Conservation (phyloP, 1,140 invertebrate species). For the Zelostemma sp. region DNA sequence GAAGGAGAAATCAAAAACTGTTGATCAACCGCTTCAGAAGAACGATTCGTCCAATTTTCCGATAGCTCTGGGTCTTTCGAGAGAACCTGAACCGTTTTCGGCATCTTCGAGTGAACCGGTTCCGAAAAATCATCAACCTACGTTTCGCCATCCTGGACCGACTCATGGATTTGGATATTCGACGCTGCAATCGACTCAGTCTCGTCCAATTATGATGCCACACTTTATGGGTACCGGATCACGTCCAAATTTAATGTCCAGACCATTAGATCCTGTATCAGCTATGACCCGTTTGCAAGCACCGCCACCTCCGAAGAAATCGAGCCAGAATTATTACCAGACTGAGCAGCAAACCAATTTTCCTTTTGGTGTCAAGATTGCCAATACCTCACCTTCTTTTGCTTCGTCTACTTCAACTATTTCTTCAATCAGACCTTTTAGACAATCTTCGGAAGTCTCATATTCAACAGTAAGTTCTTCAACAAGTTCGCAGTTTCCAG, state of each 20-base stretch:
- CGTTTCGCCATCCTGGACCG: not conserved
- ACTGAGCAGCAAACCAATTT: slow-evolving; percentile 10
- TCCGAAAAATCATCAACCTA: not conserved
- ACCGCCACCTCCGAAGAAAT: slow-evolving; percentile 2
- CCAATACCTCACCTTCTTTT: slow-evolving; percentile 7
- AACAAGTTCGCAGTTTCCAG: not conserved
- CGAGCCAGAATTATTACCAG: slow-evolving; percentile 11
- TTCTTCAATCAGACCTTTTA: not conserved
- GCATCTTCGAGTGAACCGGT: not conserved
- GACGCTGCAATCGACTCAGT: not conserved
- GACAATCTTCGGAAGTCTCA: slow-evolving; percentile 1
- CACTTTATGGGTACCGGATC: not conserved
- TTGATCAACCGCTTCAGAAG: not conserved
- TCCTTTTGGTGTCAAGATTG: slow-evolving; percentile 8
- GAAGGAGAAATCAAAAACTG: not conserved
- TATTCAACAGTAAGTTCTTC: not conserved
- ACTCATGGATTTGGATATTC: not conserved
- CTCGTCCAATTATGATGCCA: slow-evolving; percentile 2
- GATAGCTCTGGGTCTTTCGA: not conserved
- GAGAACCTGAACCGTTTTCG: not conserved
- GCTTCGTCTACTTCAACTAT: slow-evolving; percentile 12
- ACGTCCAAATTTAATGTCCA: slow-evolving; percentile 20
- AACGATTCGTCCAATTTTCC: not conserved
- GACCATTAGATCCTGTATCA: slow-evolving; percentile 18
- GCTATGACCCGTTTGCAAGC: slow-evolving; percentile 33